Conservation (phyloP, 2,113 vertebrate species). For the Cygnus atratus region DNA sequence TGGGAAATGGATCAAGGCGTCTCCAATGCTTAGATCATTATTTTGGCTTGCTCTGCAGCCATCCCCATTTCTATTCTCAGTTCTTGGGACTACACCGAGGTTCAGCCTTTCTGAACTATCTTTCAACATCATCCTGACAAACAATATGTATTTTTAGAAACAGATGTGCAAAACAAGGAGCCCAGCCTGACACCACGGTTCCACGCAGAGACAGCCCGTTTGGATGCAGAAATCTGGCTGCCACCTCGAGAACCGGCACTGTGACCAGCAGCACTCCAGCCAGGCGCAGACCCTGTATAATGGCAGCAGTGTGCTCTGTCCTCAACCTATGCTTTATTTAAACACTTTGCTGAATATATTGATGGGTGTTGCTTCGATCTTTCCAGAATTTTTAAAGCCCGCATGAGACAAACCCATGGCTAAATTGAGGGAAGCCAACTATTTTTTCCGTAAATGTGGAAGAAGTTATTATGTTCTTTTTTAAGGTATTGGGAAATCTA, state of each 20-base stretch:
- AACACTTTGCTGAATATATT: not conserved
- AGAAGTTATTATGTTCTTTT: not conserved
- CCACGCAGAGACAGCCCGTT: not conserved
- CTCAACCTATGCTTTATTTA: not conserved
- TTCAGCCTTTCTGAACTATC: not conserved
- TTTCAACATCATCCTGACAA: not conserved
- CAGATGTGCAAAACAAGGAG: not conserved
- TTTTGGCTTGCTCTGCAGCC: not conserved
- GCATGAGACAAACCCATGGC: not conserved
- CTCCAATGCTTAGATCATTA: not conserved
- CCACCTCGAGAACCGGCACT: rapidly evolving
- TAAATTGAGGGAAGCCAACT: not conserved
- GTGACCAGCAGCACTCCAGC: not conserved
- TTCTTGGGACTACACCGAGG: not conserved
- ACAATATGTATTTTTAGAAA: not conserved
- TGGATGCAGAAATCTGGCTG: not conserved
- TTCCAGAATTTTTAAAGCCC: slow-evolving; percentile 20
- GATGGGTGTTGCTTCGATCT: not conserved
- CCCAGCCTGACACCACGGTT: not conserved
- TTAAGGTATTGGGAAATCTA: slow-evolving; percentile 19
- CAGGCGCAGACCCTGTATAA: not conserved
- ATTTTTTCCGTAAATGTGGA: slow-evolving; percentile 30
- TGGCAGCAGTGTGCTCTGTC: not conserved
- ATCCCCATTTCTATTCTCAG: not conserved
- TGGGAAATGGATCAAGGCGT: not conserved